Evolutionary conservation across 2,113 vertebrate genomes (phyloP).

Genomic region (Callipepla californica): DNA sequence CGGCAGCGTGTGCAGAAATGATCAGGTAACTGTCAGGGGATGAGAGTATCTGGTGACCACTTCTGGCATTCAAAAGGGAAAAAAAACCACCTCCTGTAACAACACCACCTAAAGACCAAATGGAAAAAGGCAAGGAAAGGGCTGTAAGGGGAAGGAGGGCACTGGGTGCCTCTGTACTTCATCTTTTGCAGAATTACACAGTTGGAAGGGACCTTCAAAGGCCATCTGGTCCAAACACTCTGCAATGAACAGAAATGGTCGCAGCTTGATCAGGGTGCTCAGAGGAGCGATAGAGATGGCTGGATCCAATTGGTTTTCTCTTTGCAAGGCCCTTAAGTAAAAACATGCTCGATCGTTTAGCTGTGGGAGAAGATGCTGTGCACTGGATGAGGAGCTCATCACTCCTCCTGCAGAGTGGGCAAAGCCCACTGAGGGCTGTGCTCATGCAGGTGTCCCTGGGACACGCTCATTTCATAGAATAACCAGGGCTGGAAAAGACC

Average conservation of each 20-base stretch:
- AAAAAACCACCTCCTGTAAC: not conserved
- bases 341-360: accelerated
- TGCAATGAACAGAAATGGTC: too few species aligned
- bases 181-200: too few species aligned
- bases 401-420: not conserved
- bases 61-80: not conserved
- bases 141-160: not conserved
- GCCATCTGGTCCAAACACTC: too few species aligned
- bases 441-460: not conserved
- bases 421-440: accelerated
- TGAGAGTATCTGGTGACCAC: not conserved
- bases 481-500: too few species aligned
- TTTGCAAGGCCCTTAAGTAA: not conserved
- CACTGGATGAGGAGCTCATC: not conserved
- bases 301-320: accelerated
- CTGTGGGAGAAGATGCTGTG: accelerated
- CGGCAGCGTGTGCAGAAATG: not conserved
- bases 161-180: not conserved
- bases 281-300: not conserved
- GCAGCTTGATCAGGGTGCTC: too few species aligned
- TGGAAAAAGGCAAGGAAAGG: not conserved
- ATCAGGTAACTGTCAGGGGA: not conserved
- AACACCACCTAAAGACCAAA: not conserved
- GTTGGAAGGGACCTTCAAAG: too few species aligned
- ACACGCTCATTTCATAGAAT: not conserved